phyloP scores from a whole-genome alignment of 2,888 invertebrate species.

The Thymelicus acteon region DNA sequence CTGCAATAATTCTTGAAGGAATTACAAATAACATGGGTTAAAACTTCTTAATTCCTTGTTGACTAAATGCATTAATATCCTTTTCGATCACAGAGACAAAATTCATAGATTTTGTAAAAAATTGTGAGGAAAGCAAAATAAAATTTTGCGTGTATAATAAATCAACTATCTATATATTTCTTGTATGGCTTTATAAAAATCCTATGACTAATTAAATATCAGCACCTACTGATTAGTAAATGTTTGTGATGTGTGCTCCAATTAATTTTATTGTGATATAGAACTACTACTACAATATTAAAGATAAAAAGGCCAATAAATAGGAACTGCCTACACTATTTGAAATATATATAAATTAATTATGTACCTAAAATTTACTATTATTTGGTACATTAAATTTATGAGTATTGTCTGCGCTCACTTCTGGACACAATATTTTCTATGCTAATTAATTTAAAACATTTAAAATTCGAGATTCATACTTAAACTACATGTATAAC shows the following conservation, averaged over 20 bases:
- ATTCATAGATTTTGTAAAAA: too few relatives aligned
- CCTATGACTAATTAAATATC: too few relatives aligned
- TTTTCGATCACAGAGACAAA: too few relatives aligned
- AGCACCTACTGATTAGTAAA: too few relatives aligned
- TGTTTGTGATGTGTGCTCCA: background rate
- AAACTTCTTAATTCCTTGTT: too few relatives aligned
- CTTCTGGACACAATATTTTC: constrained; percentile 9
- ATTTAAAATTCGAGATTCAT: background rate
- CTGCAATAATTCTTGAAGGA: too few relatives aligned
- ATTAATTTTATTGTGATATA: background rate
- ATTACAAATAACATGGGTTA: too few relatives aligned
- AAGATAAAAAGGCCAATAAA: constrained; percentile 3
- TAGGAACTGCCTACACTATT: constrained; percentile 17
- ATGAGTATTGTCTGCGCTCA: constrained; percentile 27
- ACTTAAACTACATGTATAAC: background rate
- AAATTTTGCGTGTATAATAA: too few relatives aligned
- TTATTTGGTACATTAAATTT: constrained; percentile 14
- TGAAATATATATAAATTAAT: constrained; percentile 5
- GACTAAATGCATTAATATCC: too few relatives aligned
- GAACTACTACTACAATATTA: background rate
- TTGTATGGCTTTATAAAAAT: too few relatives aligned
- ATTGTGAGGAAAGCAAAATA: too few relatives aligned
- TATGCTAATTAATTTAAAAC: constrained; percentile 1
- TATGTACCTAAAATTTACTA: background rate
- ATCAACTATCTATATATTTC: too few relatives aligned